Conservation (phyloP, 2,113 vertebrate genomes). For the Stomatorhinus ivindoensis region DNA sequence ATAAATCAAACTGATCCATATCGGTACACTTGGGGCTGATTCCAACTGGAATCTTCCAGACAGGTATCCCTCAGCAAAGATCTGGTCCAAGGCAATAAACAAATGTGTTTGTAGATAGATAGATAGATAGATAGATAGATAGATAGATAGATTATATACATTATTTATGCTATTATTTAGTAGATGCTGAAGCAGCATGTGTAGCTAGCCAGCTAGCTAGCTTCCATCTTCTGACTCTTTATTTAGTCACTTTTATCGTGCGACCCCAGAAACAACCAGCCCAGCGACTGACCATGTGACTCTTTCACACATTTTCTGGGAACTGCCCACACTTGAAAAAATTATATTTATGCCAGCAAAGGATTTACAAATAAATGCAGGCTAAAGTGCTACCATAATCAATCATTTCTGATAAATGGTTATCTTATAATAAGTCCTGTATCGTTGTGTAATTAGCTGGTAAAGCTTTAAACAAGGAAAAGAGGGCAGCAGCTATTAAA, state of each 20-base stretch:
- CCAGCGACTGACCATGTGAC: neutral
- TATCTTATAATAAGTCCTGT: neutral
- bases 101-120: neutral
- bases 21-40: neutral
- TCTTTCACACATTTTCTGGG: conserved; percentile 3
- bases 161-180: neutral
- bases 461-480: neutral
- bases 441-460: neutral
- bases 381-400: neutral
- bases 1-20: neutral
- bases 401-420: neutral
- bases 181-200: neutral
- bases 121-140: neutral
- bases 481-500: neutral
- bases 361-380: neutral
- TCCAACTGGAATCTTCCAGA: neutral
- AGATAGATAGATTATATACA: neutral
- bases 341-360: neutral
- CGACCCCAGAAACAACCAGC: neutral
- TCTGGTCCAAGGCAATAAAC: neutral
- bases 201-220: neutral
- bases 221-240: neutral
- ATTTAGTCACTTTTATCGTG: neutral
- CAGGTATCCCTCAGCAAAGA: neutral
- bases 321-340: neutral